Percentiles rank a stretch among this genome's conserved stretches.
Conservation (phyloP, 2,797 vertebrate species). For the Sphenodon punctatus region DNA sequence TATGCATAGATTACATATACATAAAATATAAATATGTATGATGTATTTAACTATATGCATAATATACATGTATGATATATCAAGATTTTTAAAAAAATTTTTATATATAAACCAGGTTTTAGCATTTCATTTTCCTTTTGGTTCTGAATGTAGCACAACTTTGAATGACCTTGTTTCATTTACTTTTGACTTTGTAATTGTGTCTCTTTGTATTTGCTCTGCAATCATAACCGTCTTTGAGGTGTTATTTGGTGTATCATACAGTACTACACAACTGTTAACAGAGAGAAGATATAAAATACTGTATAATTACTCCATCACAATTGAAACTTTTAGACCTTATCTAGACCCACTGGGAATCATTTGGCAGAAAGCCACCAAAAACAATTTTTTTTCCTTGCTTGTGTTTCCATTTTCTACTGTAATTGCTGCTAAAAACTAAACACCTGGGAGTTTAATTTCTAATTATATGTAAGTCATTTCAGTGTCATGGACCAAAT, state of each 20-base stretch:
- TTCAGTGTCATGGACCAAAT: slow-evolving; percentile 47
- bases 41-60: too few relatives aligned
- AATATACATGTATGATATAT: too few relatives aligned
- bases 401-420: slow-evolving; percentile 50
- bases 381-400: slow-evolving; percentile 39
- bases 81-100: not conserved
- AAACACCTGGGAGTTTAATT: slow-evolving; percentile 66
- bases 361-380: slow-evolving; percentile 57
- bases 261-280: slow-evolving; percentile 36
- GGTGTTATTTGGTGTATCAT: slow-evolving; percentile 43
- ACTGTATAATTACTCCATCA: slow-evolving; percentile 43
- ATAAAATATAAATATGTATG: too few relatives aligned
- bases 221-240: slow-evolving; percentile 17
- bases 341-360: slow-evolving; percentile 44
- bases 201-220: slow-evolving; percentile 7
- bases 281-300: slow-evolving; percentile 14
- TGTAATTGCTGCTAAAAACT: slow-evolving; percentile 65
- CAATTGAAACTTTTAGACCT: slow-evolving; percentile 57
- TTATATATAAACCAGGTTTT: not conserved
- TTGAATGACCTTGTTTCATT: not conserved
- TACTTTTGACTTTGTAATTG: slow-evolving; percentile 13
- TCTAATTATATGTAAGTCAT: slow-evolving; percentile 64
- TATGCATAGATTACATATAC: too few relatives aligned
- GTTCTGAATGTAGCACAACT: not conserved
- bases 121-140: not conserved